Percentiles rank a stretch among this genome's conserved stretches.
These are phyloP conservation scores for Mesocentrotus franciscanus DNA, from an alignment of 53 echinoderm and acorn worm genomes.

Conservation along the genomic window DNA sequence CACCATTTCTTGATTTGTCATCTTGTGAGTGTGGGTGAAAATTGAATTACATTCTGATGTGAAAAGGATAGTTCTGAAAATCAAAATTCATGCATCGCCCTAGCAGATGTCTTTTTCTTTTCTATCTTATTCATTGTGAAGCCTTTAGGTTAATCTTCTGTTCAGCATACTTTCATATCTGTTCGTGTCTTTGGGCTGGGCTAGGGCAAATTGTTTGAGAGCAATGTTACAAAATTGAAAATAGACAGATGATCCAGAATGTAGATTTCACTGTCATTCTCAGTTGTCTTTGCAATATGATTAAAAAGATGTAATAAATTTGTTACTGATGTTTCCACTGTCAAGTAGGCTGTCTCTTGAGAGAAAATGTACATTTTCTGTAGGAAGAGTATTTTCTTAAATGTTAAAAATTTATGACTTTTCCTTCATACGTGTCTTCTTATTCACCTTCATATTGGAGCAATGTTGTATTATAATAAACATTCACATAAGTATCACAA, in stretches of 20 bases:
- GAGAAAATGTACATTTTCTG: too few species aligned
- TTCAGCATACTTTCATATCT: background rate
- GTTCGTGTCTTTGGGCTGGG: background rate
- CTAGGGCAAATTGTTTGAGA: background rate
- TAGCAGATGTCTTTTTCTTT: background rate
- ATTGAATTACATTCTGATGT: constrained; percentile 10
- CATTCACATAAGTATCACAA: too few species aligned
- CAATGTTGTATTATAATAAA: too few species aligned
- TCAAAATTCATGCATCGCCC: background rate
- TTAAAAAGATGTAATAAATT: too few species aligned
- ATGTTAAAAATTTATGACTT: too few species aligned
- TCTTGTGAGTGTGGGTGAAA: background rate
- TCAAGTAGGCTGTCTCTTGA: too few species aligned
- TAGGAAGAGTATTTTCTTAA: too few species aligned
- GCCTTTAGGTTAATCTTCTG: background rate
- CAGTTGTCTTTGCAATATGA: too few species aligned
- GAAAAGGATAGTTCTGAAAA: background rate
- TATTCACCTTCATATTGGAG: too few species aligned
- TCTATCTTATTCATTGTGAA: too few species aligned
- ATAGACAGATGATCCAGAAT: background rate
- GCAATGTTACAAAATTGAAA: background rate
- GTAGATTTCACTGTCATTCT: background rate
- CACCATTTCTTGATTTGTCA: constrained; percentile 23
- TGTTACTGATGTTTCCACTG: too few species aligned
- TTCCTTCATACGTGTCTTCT: too few species aligned